These are phyloP conservation scores for Ceuthmochares aereus DNA, from an alignment of 2,113 vertebrate species.

Conservation along the genomic window DNA sequence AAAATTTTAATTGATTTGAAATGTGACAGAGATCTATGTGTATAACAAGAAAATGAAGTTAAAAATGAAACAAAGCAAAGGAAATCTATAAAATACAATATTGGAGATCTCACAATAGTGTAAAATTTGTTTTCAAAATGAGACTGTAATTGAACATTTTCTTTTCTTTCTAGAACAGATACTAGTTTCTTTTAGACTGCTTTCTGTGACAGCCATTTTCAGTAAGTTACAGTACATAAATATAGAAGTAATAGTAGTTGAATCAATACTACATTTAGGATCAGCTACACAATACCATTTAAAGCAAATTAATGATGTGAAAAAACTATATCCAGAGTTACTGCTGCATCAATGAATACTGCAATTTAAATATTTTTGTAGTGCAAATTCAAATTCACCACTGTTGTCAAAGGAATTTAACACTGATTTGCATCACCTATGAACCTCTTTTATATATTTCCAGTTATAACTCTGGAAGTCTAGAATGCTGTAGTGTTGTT, in stretches of 20 bases:
- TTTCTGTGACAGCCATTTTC: background rate
- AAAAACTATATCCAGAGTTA: background rate
- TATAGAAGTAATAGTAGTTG: background rate
- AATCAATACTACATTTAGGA: background rate
- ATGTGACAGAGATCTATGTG: background rate
- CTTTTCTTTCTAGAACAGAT: background rate
- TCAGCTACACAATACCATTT: background rate
- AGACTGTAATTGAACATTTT: background rate
- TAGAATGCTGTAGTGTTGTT: background rate
- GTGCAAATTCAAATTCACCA: background rate
- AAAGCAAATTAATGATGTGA: background rate
- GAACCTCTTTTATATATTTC: background rate
- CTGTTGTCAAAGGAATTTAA: background rate
- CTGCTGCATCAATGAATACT: background rate
- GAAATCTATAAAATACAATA: background rate
- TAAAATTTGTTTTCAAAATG: background rate
- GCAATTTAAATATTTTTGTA: background rate
- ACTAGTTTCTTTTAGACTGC: background rate
- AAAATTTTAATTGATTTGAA: background rate
- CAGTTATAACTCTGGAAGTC: background rate
- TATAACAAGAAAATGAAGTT: background rate
- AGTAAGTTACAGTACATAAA: background rate
- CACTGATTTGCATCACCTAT: accelerated
- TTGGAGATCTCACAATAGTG: background rate
- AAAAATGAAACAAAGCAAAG: background rate